Evolutionary conservation across 1,140 invertebrate genomes (phyloP).

Genomic region (Zaprionus taronus): DNA sequence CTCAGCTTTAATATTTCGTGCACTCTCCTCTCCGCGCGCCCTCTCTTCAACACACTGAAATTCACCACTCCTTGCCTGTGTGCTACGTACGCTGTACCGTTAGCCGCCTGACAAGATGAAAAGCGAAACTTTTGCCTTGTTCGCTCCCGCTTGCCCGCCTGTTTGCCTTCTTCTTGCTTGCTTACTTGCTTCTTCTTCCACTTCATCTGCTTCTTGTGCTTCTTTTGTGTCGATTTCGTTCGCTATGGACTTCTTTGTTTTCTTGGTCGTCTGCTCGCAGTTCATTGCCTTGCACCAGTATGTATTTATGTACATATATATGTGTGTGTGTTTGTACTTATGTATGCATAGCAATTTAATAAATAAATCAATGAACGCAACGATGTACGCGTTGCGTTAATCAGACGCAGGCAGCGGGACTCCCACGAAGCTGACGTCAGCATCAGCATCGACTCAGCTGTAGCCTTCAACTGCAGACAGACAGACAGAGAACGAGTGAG

Average conservation of each 20-base stretch:
- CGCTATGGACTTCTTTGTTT: slow-evolving; percentile 63
- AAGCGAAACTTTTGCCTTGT: slow-evolving; percentile 68
- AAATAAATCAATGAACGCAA: slow-evolving; percentile 28
- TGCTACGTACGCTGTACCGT: slow-evolving; percentile 55
- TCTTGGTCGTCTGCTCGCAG: slow-evolving; percentile 46
- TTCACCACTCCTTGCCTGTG: slow-evolving; percentile 64
- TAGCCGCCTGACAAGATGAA: slow-evolving; percentile 67
- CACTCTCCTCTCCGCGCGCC: not conserved
- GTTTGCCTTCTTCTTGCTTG: slow-evolving; percentile 22
- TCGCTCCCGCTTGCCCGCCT: slow-evolving; percentile 34
- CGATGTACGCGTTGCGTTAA: slow-evolving; percentile 19
- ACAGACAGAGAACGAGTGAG: not conserved
- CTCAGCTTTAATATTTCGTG: slow-evolving; percentile 22
- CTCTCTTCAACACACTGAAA: slow-evolving; percentile 48
- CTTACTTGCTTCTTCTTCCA: slow-evolving; percentile 3
- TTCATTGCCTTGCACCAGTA: slow-evolving; percentile 58
- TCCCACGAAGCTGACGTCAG: slow-evolving; percentile 36
- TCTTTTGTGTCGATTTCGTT: slow-evolving; percentile 34
- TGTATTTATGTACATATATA: slow-evolving; percentile 1
- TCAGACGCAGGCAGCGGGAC: slow-evolving; percentile 10
- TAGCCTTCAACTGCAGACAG: slow-evolving; percentile 22
- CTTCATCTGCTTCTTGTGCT: slow-evolving; percentile 2
- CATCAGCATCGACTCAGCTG: slow-evolving; percentile 14
- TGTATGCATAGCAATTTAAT: slow-evolving; percentile 24
- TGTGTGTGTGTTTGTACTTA: slow-evolving; percentile 6